These are phyloP conservation scores for Galemys pyrenaicus DNA, from an alignment of 2,113 vertebrate genomes.

Conservation along the genomic window DNA sequence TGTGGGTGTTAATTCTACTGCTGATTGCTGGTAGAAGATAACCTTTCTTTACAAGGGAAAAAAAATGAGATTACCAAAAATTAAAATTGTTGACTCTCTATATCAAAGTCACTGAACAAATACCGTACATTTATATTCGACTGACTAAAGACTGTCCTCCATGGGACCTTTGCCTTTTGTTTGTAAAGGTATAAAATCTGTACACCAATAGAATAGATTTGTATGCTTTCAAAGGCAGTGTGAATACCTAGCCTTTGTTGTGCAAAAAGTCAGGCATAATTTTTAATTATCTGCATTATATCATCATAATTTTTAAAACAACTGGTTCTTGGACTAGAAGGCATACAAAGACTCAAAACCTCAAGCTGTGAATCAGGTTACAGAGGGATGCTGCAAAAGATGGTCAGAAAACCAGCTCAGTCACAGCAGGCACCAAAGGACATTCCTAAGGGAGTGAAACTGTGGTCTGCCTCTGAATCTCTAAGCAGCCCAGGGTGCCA, in stretches of 20 bases:
- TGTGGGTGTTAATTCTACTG: constrained; percentile 12
- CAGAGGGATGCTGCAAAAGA: not conserved
- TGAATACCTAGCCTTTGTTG: not conserved
- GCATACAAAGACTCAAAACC: not conserved
- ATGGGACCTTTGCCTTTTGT: not conserved
- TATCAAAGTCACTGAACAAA: constrained; percentile 5
- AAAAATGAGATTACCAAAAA: constrained; percentile 11
- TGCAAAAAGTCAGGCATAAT: not conserved
- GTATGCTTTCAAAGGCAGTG: not conserved
- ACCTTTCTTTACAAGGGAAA: not conserved
- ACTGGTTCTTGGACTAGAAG: not conserved
- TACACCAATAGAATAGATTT: not conserved
- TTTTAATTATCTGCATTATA: not conserved
- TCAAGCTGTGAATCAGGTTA: not conserved
- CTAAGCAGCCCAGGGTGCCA: not conserved
- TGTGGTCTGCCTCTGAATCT: not conserved
- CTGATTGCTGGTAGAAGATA: constrained; percentile 38
- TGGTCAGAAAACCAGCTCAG: not conserved
- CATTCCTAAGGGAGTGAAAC: not conserved
- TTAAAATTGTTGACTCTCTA: constrained; percentile 28
- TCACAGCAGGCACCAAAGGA: not conserved
- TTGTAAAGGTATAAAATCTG: not conserved
- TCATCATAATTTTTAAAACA: not conserved
- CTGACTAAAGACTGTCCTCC: not conserved
- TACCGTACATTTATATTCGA: not conserved